phyloP scores from a whole-genome alignment of 2,113 vertebrate genomes.

The Gobio gobio region DNA sequence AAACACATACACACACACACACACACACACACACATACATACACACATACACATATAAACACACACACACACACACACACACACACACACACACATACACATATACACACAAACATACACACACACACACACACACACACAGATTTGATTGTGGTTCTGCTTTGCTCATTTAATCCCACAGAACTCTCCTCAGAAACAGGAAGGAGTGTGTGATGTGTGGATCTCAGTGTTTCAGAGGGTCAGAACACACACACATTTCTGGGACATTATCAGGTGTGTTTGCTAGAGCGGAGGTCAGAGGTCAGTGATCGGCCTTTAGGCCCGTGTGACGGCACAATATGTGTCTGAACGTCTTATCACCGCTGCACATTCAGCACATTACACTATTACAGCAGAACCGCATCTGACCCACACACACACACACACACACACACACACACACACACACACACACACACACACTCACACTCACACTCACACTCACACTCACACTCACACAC shows the following conservation, averaged over 20 bases:
- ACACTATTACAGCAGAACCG: background rate
- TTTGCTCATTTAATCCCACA: background rate
- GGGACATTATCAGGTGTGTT: constrained; percentile 2
- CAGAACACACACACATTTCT: background rate
- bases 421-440: too few relatives aligned
- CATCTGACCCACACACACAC: too few relatives aligned
- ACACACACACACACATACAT: too few relatives aligned
- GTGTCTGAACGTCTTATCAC: constrained; percentile 2
- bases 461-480: too few relatives aligned
- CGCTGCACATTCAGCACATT: background rate
- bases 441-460: too few relatives aligned
- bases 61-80: background rate
- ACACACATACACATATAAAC: constrained; percentile 1
- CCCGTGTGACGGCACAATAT: background rate
- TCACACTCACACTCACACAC: too few relatives aligned
- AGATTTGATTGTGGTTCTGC: background rate
- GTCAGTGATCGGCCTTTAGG: background rate
- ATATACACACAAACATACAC: background rate
- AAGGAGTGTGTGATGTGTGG: background rate
- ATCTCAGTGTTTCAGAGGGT: background rate
- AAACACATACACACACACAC: too few relatives aligned
- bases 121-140: too few relatives aligned
- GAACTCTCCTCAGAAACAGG: background rate
- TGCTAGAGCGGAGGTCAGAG: background rate
- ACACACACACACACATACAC: background rate